A percentile compares a stretch with the other conserved stretches of the same genome.
Conservation (phyloP, 2,113 vertebrate species). For the Glaucomys volans region DNA sequence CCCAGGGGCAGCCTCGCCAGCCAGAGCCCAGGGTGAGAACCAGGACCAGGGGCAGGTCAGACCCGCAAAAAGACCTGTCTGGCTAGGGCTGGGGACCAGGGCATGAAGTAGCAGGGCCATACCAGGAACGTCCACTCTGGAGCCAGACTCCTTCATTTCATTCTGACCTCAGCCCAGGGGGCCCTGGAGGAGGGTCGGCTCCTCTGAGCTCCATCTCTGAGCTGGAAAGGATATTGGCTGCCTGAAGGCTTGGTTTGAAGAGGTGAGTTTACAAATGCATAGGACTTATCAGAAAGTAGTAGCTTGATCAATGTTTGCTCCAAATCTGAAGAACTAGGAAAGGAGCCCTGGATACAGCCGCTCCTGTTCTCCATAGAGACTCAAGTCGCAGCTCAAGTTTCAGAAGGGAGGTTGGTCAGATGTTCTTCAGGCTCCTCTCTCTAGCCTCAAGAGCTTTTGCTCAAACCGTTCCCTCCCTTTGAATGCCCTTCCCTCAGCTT, state of each 20-base stretch:
- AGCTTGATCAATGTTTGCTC: neutral
- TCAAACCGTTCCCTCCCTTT: neutral
- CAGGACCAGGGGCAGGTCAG: neutral
- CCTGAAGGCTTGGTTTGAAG: neutral
- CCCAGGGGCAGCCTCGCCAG: neutral
- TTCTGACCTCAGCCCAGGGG: neutral
- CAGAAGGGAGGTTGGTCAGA: neutral
- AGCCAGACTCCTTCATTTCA: neutral
- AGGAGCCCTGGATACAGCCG: neutral
- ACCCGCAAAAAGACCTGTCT: neutral
- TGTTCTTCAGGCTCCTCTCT: neutral
- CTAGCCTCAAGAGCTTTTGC: neutral
- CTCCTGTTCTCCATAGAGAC: neutral
- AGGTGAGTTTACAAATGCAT: neutral
- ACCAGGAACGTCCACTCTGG: neutral
- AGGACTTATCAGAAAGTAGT: neutral
- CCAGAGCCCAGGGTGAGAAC: neutral
- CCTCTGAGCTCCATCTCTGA: slow-evolving; percentile 6
- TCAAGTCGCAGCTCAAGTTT: neutral
- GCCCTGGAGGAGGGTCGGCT: neutral
- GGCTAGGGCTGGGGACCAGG: neutral
- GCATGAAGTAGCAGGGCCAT: neutral
- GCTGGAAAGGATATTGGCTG: neutral
- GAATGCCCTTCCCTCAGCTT: neutral
- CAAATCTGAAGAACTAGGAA: neutral